phyloP scores from a whole-genome alignment of 2,888 invertebrate species.

The Phania funesta region DNA sequence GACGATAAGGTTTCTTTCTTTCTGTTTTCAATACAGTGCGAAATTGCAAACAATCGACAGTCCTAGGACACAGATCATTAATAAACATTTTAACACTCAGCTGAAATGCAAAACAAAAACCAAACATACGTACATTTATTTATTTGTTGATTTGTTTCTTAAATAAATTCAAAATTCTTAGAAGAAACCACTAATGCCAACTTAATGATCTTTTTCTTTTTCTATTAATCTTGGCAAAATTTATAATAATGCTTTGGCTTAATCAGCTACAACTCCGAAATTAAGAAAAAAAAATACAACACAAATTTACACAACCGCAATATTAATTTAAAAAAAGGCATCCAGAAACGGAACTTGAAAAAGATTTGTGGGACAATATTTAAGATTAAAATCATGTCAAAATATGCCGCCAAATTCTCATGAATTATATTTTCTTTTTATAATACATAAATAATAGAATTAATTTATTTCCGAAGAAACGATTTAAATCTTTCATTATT shows the following conservation, averaged over 20 bases:
- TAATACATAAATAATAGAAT: slow-evolving; percentile 7
- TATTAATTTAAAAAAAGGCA: slow-evolving; percentile 11
- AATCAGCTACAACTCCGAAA: slow-evolving; percentile 34
- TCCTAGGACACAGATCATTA: slow-evolving; percentile 31
- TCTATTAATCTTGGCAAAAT: slow-evolving; percentile 42
- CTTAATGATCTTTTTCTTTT: slow-evolving; percentile 1
- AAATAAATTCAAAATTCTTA: slow-evolving; percentile 44
- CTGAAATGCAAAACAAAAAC: neutral
- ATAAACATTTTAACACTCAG: slow-evolving; percentile 55
- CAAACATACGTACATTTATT: neutral
- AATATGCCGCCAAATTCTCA: slow-evolving; percentile 57
- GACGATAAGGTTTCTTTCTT: slow-evolving; percentile 1
- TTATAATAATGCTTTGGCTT: slow-evolving; percentile 27
- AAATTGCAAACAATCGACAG: slow-evolving; percentile 27
- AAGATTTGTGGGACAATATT: slow-evolving; percentile 57
- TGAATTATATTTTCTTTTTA: slow-evolving; percentile 37
- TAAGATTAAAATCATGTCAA: slow-evolving; percentile 63
- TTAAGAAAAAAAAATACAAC: slow-evolving; percentile 16
- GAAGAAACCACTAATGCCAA: slow-evolving; percentile 46
- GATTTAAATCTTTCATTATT: slow-evolving; percentile 48
- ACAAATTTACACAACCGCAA: neutral
- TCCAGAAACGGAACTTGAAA: slow-evolving; percentile 50
- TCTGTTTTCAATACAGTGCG: slow-evolving; percentile 15
- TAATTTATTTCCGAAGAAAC: slow-evolving; percentile 47
- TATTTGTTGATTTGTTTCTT: slow-evolving; percentile 13